Percentiles rank a stretch among this genome's conserved stretches.
These are phyloP conservation scores for Chionis minor DNA, from an alignment of 2,113 vertebrate species.

Conservation along the genomic window DNA sequence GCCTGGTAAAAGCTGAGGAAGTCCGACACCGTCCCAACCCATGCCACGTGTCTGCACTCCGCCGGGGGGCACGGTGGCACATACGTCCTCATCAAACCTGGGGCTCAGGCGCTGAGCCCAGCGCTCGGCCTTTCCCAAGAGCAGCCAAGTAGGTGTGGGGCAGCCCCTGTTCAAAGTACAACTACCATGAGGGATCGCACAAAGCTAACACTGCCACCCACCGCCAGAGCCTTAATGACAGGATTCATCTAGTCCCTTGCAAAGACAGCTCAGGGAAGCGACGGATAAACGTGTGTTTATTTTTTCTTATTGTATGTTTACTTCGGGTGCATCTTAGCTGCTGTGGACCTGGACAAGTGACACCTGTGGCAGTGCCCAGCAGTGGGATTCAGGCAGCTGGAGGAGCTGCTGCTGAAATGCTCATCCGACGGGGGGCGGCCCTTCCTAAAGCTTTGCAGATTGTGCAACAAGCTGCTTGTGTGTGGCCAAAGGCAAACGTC, in stretches of 20 bases:
- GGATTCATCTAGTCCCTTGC: neutral
- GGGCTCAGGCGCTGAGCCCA: neutral
- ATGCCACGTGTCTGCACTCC: fast-evolving
- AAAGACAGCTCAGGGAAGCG: neutral
- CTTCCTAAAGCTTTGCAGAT: neutral
- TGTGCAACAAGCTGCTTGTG: too few species aligned
- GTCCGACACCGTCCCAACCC: fast-evolving
- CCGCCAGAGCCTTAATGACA: neutral
- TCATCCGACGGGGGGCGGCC: neutral
- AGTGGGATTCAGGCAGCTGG: neutral
- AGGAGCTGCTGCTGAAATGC: neutral
- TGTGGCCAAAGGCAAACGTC: neutral
- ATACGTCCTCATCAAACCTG: fast-evolving
- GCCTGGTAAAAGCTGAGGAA: fast-evolving
- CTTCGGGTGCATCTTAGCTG: fast-evolving
- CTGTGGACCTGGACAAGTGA: neutral
- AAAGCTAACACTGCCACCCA: neutral
- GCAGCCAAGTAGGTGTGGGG: neutral
- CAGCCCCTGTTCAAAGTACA: neutral
- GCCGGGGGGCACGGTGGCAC: fast-evolving
- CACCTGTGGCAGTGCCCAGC: neutral
- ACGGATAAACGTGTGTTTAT: fast-evolving
- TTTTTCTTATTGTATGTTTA: neutral
- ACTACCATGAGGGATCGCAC: neutral
- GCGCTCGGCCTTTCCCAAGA: neutral